Evolutionary conservation across 2,888 invertebrate genomes (phyloP), one percentile per base, ranked within the genome.

Genomic region (Spisula subtruncata): DNA sequence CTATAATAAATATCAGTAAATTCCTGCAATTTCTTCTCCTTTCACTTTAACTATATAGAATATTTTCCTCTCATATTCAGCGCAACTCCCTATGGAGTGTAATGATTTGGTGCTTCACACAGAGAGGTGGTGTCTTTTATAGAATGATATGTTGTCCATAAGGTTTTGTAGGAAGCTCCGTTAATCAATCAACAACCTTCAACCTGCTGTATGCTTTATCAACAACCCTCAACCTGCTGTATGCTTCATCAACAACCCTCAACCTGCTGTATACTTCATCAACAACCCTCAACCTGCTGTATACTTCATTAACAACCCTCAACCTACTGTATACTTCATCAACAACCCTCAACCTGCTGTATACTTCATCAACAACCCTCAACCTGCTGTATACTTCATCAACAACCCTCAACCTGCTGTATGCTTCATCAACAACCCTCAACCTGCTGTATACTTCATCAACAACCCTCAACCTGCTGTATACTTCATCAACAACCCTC

Each of bases 131-230:
- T 25, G 60, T 66, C 60, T 66, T 25, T 66, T 66, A 66, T 66
- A n/a, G 25, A 25, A 66, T 66, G 60, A 66, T 66, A 66, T 66
- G 60, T 66, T n/a, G n/a, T n/a, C 60, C 60, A 10, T 66, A 66
- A 66, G 25, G n/a, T 66, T 25, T 8, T 1, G 60, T 10, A 66
- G n/a, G 60, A 25, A 25, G 60, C 60, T 66, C 25, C 48, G 46
- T 46, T 83, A 83, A 83, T 71, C 83, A 83, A 83, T 83, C 83
- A 83, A 54, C 25, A n/a, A 66, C 66, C 56, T 14, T 46, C n/a
- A 14, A 8, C 6, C 75, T 66, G 60, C 60, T n/a, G n/a, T n/a
- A n/a, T n/a, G n/a, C n/a, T n/a, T n/a, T n/a, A 83, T 83, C 83
- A 83, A 54, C 25, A n/a, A 66, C 66, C 56, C n/a, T 46, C n/a